A percentile compares a stretch with the other conserved stretches of the same genome.
Evolutionary conservation across 2,888 invertebrate genomes (phyloP).

Genomic region (Blomia tropicalis): DNA sequence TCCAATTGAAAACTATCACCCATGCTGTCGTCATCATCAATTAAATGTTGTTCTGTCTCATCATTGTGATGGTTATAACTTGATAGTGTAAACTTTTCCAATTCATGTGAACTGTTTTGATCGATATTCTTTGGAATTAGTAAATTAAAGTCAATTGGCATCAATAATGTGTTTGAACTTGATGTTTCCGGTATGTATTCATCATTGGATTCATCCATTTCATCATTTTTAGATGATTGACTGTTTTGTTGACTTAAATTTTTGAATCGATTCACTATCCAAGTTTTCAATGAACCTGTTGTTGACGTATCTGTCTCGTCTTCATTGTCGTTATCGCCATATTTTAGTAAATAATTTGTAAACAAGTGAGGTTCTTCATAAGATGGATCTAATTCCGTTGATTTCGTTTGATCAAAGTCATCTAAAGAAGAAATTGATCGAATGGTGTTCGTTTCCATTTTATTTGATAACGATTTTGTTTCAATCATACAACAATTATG

Average conservation of each 20-base stretch:
- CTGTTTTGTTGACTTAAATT: background rate
- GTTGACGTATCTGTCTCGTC: background rate
- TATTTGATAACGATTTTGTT: too few relatives aligned
- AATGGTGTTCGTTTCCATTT: too few relatives aligned
- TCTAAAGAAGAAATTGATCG: too few relatives aligned
- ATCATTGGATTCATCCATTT: background rate
- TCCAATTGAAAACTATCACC: background rate
- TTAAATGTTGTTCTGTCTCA: background rate
- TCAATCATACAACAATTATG: too few relatives aligned
- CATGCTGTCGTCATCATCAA: background rate
- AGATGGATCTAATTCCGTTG: too few relatives aligned
- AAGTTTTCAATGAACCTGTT: too few relatives aligned
- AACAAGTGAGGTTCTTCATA: background rate
- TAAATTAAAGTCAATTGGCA: slow-evolving; percentile 2
- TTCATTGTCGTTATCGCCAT: background rate
- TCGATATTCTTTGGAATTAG: background rate
- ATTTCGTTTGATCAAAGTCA: too few relatives aligned
- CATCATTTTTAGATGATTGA: too few relatives aligned
- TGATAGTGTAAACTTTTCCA: background rate
- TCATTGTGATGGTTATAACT: background rate
- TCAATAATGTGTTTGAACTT: background rate
- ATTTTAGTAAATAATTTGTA: background rate
- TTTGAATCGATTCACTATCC: background rate
- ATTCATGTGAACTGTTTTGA: background rate
- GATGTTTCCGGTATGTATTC: background rate